Evolutionary conservation across 2,797 vertebrate species (phyloP).

Genomic region (Pogoniulus pusillus): DNA sequence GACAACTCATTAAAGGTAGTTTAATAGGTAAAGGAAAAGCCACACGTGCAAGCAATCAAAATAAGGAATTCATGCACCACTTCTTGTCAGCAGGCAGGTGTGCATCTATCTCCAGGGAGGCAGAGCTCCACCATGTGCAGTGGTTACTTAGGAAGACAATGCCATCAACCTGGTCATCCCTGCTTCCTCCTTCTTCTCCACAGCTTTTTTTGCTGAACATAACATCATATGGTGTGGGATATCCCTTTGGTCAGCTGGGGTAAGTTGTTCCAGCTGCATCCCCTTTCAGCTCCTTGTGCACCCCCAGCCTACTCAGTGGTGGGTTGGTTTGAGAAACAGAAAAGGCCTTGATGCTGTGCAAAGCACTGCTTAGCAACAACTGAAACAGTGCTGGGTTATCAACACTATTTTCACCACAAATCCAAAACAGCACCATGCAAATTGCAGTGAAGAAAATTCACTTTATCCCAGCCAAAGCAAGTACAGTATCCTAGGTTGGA

Average conservation of each 20-base stretch:
- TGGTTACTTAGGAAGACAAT: neutral
- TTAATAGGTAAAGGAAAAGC: neutral
- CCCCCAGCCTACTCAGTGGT: accelerated
- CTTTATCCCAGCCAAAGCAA: neutral
- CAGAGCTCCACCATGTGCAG: accelerated
- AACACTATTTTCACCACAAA: neutral
- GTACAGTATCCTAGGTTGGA: neutral
- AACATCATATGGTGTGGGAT: accelerated
- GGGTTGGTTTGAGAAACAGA: neutral
- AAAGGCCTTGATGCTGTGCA: accelerated
- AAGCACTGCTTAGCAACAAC: neutral
- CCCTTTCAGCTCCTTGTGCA: accelerated
- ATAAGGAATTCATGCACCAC: neutral
- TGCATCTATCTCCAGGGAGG: neutral
- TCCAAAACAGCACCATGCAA: neutral
- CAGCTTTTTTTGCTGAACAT: neutral
- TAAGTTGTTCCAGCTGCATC: neutral
- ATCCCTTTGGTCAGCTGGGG: neutral
- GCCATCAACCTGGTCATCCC: accelerated
- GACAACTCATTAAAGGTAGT: neutral
- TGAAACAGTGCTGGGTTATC: neutral
- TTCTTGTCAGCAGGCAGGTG: neutral
- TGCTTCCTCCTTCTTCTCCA: neutral
- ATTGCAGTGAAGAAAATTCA: neutral
- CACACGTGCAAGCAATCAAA: accelerated